Evolutionary conservation across 2,113 vertebrate genomes (phyloP).

Genomic region (Urocynchramus pylzowi): DNA sequence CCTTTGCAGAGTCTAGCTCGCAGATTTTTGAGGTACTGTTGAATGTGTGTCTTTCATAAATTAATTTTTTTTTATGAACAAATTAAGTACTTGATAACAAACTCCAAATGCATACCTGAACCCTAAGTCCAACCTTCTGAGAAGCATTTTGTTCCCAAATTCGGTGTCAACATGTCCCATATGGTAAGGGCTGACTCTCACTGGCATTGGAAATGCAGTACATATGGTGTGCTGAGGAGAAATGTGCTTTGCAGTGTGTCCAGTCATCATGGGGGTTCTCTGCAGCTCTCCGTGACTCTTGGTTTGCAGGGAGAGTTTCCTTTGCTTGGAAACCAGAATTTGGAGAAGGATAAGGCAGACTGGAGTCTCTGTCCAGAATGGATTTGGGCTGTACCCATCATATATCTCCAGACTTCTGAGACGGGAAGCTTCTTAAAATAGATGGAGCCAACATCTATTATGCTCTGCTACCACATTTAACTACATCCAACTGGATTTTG

Average conservation of each 20-base stretch:
- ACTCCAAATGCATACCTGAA: background rate
- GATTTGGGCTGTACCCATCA: background rate
- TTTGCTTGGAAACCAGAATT: background rate
- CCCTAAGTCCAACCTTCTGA: background rate
- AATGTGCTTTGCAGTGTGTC: background rate
- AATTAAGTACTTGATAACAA: background rate
- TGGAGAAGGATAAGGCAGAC: background rate
- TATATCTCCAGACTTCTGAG: slow-evolving; percentile 4
- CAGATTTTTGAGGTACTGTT: background rate
- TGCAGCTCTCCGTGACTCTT: background rate
- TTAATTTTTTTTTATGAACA: background rate
- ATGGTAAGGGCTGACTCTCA: background rate
- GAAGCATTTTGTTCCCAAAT: background rate
- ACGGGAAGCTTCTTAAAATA: slow-evolving; percentile 13
- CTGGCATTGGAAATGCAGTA: background rate
- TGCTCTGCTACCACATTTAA: slow-evolving; percentile 22
- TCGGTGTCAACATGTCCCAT: background rate
- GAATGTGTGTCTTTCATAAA: background rate
- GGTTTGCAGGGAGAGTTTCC: background rate
- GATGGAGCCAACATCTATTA: slow-evolving; percentile 35
- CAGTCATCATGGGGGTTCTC: background rate
- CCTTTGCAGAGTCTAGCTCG: background rate
- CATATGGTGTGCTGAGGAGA: background rate
- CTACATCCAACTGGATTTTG: slow-evolving; percentile 2
- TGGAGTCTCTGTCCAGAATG: background rate